These are phyloP conservation scores for Pterostichus niger DNA, from an alignment of 2,888 invertebrate genomes.

Conservation along the genomic window DNA sequence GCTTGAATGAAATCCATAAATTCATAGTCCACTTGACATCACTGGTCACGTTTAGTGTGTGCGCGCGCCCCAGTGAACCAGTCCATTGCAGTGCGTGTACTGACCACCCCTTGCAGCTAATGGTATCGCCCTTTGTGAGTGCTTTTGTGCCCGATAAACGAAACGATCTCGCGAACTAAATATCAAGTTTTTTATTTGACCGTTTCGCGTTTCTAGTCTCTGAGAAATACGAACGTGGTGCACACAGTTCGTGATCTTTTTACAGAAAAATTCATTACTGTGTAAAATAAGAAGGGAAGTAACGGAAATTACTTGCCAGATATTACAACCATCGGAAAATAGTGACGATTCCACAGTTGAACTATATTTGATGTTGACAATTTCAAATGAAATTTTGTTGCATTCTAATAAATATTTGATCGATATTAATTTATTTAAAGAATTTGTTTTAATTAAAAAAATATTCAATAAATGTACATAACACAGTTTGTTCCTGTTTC, in stretches of 20 bases:
- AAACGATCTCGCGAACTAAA: conserved; percentile 48
- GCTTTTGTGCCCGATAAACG: conserved; percentile 44
- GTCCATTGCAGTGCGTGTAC: conserved; percentile 26
- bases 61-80: conserved; percentile 10
- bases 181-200: conserved; percentile 41
- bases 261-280: conserved; percentile 48
- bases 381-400: too few relatives aligned
- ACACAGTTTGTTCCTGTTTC: too few relatives aligned
- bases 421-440: too few relatives aligned
- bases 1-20: conserved; percentile 35
- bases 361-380: too few relatives aligned
- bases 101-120: conserved; percentile 38
- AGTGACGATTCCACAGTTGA: background rate
- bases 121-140: conserved; percentile 53
- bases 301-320: conserved; percentile 43
- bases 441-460: too few relatives aligned
- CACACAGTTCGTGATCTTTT: conserved; percentile 28
- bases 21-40: conserved; percentile 39
- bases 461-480: too few relatives aligned
- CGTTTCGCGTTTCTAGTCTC: conserved; percentile 12
- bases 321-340: background rate
- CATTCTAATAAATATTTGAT: too few relatives aligned
- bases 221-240: conserved; percentile 20
- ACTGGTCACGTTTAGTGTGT: conserved; percentile 31
- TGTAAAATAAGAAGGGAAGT: conserved; percentile 4